Conservation (phyloP, 2,797 vertebrate species). For the Chaunax sp. region DNA sequence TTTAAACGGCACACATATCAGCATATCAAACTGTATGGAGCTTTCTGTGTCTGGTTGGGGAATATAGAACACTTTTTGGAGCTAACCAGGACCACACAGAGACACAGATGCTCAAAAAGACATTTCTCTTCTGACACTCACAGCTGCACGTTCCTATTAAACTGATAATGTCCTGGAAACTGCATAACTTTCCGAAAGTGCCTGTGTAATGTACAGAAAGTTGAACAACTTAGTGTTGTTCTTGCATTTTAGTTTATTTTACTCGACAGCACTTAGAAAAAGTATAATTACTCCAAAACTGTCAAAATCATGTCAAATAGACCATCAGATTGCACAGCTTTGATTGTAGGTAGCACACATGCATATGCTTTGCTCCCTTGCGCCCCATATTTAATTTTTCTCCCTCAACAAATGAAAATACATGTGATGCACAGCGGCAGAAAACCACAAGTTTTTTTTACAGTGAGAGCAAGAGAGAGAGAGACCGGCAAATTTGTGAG, state of each 20-base stretch:
- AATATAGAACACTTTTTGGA: conserved; percentile 20
- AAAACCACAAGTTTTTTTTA: too few relatives aligned
- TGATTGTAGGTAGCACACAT: too few relatives aligned
- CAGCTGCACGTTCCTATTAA: conserved; percentile 11
- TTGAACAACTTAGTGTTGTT: background rate
- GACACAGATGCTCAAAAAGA: conserved; percentile 11
- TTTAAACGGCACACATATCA: conserved; percentile 54
- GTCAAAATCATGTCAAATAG: too few relatives aligned
- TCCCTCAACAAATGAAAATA: too few relatives aligned
- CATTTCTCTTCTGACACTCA: conserved; percentile 11
- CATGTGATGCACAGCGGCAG: too few relatives aligned
- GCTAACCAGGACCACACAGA: conserved; percentile 17
- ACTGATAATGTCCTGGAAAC: conserved; percentile 12
- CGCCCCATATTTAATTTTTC: too few relatives aligned
- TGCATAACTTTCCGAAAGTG: background rate
- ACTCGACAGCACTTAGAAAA: background rate
- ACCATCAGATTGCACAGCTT: too few relatives aligned
- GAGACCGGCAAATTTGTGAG: too few relatives aligned
- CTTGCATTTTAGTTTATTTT: conserved; percentile 6
- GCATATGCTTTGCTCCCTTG: too few relatives aligned
- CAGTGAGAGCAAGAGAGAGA: too few relatives aligned
- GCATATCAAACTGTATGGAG: conserved; percentile 47
- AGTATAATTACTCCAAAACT: too few relatives aligned
- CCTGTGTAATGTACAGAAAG: background rate
- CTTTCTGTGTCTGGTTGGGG: conserved; percentile 22